phyloP scores from a whole-genome alignment of 1,140 invertebrate genomes.

The Euschistus heros region DNA sequence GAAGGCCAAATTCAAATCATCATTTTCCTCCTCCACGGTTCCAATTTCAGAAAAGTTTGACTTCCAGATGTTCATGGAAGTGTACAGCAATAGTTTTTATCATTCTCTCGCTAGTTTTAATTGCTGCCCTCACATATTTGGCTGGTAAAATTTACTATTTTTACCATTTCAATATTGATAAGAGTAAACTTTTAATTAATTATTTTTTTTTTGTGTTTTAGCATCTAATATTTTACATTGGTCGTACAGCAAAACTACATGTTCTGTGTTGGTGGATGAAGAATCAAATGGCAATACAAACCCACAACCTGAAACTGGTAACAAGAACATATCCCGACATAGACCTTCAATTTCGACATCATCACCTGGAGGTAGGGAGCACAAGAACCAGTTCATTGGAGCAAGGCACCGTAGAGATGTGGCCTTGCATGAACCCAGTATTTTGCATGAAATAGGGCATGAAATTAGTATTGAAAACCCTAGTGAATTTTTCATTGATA shows the following conservation, averaged over 20 bases:
- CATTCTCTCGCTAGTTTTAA: conserved; percentile 64
- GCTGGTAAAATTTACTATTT: conserved; percentile 51
- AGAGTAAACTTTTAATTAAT: not conserved
- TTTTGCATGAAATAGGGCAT: conserved; percentile 30
- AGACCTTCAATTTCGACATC: conserved; percentile 31
- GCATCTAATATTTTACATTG: conserved; percentile 69
- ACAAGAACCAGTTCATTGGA: conserved; percentile 17
- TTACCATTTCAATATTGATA: not conserved
- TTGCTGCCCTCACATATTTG: conserved; percentile 74
- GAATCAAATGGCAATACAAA: conserved; percentile 41
- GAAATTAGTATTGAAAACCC: conserved; percentile 10
- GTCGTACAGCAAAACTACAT: conserved; percentile 66
- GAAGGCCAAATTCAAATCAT: conserved; percentile 45
- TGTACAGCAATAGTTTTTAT: conserved; percentile 78
- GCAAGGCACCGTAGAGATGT: conserved; percentile 46
- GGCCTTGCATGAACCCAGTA: conserved; percentile 45
- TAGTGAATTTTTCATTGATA: not conserved
- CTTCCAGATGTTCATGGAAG: conserved; percentile 80
- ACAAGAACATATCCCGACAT: conserved; percentile 25
- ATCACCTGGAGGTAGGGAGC: conserved; percentile 50
- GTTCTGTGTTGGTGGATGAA: conserved; percentile 64
- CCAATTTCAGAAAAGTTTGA: conserved; percentile 78
- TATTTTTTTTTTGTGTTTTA: conserved; percentile 37
- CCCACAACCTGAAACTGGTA: conserved; percentile 19
- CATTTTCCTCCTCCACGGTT: conserved; percentile 57